phyloP scores from a whole-genome alignment of 2,797 vertebrate species.

The Danio albolineatus region DNA sequence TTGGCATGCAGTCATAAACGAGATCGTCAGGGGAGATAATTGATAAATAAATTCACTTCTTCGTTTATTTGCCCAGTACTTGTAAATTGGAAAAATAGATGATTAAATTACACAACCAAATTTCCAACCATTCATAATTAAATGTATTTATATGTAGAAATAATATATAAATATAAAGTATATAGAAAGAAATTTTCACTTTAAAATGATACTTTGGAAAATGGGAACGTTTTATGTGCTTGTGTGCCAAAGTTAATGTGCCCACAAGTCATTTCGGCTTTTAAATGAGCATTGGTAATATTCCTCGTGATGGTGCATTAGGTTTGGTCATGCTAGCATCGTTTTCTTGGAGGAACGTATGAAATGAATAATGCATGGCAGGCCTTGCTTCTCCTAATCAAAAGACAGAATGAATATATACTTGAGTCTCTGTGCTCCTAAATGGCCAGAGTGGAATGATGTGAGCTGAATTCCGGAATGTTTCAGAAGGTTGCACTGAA shows the following conservation, averaged over 20 bases:
- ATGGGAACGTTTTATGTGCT: conserved; percentile 14
- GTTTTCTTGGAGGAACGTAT: conserved; percentile 38
- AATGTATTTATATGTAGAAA: neutral
- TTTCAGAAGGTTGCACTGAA: conserved; percentile 33
- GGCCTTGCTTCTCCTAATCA: conserved; percentile 47
- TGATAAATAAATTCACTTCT: conserved; percentile 30
- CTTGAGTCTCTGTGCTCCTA: conserved; percentile 32
- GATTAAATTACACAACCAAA: conserved; percentile 34
- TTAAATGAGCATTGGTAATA: conserved; percentile 49
- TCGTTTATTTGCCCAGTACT: conserved; percentile 3
- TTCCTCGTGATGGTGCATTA: conserved; percentile 53
- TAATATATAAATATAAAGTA: too few relatives aligned
- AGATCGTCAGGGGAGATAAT: conserved; percentile 33
- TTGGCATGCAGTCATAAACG: conserved; percentile 2
- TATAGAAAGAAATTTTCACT: neutral
- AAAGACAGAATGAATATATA: conserved; percentile 44
- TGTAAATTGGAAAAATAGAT: conserved; percentile 29
- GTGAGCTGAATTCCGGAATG: conserved; percentile 41
- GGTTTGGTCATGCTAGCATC: conserved; percentile 50
- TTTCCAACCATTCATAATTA: conserved; percentile 1
- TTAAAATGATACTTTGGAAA: conserved; percentile 23
- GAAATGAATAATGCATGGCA: conserved; percentile 53
- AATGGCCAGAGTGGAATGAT: conserved; percentile 28
- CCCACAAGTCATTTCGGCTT: conserved; percentile 35
- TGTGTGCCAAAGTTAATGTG: conserved; percentile 31